Conservation (phyloP, 2,113 vertebrate species). For the Stigmatopora argus region DNA sequence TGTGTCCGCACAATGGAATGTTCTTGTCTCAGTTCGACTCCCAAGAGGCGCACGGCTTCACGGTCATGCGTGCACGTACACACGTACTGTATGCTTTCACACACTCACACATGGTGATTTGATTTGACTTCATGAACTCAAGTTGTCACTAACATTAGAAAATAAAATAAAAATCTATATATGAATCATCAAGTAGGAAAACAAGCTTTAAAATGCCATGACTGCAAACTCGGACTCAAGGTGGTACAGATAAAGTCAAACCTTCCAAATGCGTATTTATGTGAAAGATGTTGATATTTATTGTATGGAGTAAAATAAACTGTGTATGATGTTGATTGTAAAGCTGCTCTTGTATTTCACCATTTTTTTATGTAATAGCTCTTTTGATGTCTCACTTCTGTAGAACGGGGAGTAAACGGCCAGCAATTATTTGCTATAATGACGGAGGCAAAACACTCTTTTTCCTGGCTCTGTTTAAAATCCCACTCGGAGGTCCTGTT, state of each 20-base stretch:
- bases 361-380: background rate
- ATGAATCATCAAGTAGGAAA: constrained; percentile 4
- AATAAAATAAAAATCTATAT: constrained; percentile 7
- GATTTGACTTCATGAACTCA: constrained; percentile 1
- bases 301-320: constrained; percentile 42
- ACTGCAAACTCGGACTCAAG: constrained; percentile 22
- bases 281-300: constrained; percentile 49
- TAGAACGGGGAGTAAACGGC: constrained; percentile 6
- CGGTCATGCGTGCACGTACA: constrained; percentile 42
- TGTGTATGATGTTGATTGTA: background rate
- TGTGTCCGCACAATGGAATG: constrained; percentile 49
- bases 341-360: background rate
- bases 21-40: constrained; percentile 36
- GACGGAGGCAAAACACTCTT: constrained; percentile 12
- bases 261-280: constrained; percentile 45
- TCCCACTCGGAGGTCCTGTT: constrained; percentile 8
- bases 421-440: constrained; percentile 35
- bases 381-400: constrained; percentile 24
- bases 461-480: constrained; percentile 17
- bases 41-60: constrained; percentile 37
- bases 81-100: constrained; percentile 32
- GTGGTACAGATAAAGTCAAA: constrained; percentile 44
- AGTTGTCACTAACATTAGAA: background rate
- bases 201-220: background rate
- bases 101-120: constrained; percentile 22